Percentiles rank a stretch among this genome's conserved stretches.
Evolutionary conservation across 2,797 vertebrate species (phyloP).

Genomic region (Acomys russatus): DNA sequence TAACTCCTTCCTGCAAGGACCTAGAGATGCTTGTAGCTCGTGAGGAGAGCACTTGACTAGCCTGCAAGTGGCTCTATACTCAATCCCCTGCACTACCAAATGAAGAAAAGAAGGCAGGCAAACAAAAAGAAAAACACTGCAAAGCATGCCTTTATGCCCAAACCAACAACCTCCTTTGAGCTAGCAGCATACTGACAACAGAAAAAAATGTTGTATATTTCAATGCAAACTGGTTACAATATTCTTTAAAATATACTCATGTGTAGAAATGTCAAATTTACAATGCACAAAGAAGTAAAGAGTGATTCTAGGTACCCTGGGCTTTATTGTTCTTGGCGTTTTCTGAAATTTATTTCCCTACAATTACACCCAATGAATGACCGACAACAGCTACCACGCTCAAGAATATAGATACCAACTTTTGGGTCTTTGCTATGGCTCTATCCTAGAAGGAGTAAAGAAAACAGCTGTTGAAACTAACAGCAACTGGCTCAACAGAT

Average conservation of each 20-base stretch:
- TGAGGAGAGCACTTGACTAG: neutral
- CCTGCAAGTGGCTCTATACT: neutral
- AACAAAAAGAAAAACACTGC: neutral
- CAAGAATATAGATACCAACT: neutral
- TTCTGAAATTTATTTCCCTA: conserved; percentile 11
- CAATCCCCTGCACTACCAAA: neutral
- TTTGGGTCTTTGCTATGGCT: neutral
- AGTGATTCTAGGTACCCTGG: neutral
- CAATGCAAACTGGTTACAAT: neutral
- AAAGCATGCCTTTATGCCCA: neutral
- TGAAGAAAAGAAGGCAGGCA: neutral
- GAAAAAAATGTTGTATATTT: neutral
- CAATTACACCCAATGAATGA: neutral
- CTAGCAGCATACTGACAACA: neutral
- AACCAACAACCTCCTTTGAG: conserved; percentile 17
- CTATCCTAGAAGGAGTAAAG: neutral
- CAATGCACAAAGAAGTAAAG: conserved; percentile 20
- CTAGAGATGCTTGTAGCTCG: neutral
- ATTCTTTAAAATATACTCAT: neutral
- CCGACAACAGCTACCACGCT: neutral
- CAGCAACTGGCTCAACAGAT: neutral
- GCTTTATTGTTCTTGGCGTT: conserved; percentile 32
- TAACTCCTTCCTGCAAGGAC: neutral
- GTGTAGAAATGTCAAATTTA: neutral
- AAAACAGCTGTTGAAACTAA: conserved; percentile 40